Percentiles rank a stretch among this genome's conserved stretches.
phyloP scores from a whole-genome alignment of 2,888 invertebrate genomes.

The Papilio demoleus region DNA sequence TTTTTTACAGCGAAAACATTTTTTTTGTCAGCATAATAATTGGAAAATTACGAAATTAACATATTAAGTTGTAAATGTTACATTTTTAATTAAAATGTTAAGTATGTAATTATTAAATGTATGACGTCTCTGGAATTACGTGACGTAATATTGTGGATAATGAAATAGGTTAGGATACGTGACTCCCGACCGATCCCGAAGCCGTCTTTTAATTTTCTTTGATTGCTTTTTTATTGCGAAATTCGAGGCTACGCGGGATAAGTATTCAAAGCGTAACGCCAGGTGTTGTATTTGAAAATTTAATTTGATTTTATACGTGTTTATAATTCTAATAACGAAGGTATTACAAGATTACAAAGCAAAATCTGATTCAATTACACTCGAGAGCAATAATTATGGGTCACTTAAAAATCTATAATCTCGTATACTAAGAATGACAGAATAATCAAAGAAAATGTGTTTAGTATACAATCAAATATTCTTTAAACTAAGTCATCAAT shows the following conservation, averaged over 20 bases:
- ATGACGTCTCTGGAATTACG: conserved; percentile 36
- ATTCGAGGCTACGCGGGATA: background rate
- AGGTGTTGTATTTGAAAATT: conserved; percentile 24
- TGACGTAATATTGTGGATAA: conserved; percentile 47
- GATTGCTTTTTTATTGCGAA: conserved; percentile 41
- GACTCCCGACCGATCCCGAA: conserved; percentile 47
- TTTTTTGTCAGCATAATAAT: too few relatives aligned
- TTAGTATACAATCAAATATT: too few relatives aligned
- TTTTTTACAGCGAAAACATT: too few relatives aligned
- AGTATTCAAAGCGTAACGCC: conserved; percentile 3
- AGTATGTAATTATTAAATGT: conserved; percentile 29
- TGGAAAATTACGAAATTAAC: too few relatives aligned
- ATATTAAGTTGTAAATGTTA: conserved; percentile 13
- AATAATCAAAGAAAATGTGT: too few relatives aligned
- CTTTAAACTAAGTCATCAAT: too few relatives aligned
- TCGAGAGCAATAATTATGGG: too few relatives aligned
- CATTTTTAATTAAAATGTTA: conserved; percentile 32
- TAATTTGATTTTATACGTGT: conserved; percentile 5
- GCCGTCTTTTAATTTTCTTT: conserved; percentile 44
- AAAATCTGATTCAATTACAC: too few relatives aligned
- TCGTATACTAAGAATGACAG: too few relatives aligned
- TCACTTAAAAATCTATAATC: too few relatives aligned
- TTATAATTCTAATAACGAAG: background rate
- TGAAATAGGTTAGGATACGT: conserved; percentile 67
- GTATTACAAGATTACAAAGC: too few relatives aligned